Evolutionary conservation across 1,140 invertebrate species (phyloP), one percentile per base, ranked within the genome.

Genomic region (Calliopsis andreniformis): DNA sequence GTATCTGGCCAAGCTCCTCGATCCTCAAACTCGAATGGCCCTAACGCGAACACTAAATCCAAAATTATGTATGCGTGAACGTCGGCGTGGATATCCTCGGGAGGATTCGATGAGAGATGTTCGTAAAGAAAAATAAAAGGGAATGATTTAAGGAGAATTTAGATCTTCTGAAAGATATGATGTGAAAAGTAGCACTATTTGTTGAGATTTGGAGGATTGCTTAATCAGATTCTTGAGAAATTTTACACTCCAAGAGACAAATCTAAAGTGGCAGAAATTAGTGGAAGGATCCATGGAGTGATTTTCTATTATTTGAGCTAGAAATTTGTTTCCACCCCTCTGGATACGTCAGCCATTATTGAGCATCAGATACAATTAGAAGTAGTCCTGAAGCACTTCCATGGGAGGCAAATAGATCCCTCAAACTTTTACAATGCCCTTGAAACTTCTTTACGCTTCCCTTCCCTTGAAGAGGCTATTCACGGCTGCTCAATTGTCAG

Each of bases 1-100:
- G 85, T 88, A 89, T 89, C 88, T 89, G 84, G 77, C 83, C 70
- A 82, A 80, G 81, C 73, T 80, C 71, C 49, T 30, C 47, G 76
- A 73, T 78, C 77, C 77, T 86, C 79, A 53, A 67, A 79, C 77
- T 84, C 82, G 69, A 61, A 47, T 76, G 58, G 78, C 62, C 78
- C 64, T 84, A 84, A 82, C 82, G 75, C 82, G 61, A 43, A 84
- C 69, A 53, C 69, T 78, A 84, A 84, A 84, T 83, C 83, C 82
- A 78, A 79, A 80, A 80, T 84, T 84, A 84, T 80, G 81, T 78
- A 76, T 72, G 59, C 67, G 75, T 39, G 30, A 55, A 53, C 73
- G 79, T 85, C 78, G 75, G 68, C 69, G 78, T 77, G 39, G 62
- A 64, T 63, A 23, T 35, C 20, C 35, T 7, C 1, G 42, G n/a